phyloP scores from a whole-genome alignment of 2,888 invertebrate species.

The Limnephilus auricula region DNA sequence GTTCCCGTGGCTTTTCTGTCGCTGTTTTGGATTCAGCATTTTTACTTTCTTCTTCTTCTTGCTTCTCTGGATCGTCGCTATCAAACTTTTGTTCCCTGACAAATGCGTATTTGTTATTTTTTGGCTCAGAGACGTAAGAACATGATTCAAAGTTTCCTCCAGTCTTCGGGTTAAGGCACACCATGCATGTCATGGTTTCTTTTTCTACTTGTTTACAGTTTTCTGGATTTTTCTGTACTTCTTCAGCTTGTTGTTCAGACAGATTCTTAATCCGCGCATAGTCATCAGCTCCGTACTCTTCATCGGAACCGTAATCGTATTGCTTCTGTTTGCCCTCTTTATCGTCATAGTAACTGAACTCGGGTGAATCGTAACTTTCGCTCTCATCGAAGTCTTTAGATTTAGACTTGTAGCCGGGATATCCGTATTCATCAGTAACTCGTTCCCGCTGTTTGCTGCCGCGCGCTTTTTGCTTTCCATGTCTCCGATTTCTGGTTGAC shows the following conservation, averaged over 20 bases:
- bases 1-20: conserved; percentile 56
- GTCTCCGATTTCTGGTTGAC: conserved; percentile 69
- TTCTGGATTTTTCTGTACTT: conserved; percentile 80
- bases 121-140: conserved; percentile 85
- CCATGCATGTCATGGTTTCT: conserved; percentile 83
- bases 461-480: conserved; percentile 68
- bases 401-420: conserved; percentile 75
- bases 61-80: conserved; percentile 77
- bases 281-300: conserved; percentile 77
- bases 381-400: conserved; percentile 77
- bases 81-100: conserved; percentile 81
- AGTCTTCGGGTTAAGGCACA: conserved; percentile 86
- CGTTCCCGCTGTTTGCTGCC: conserved; percentile 67
- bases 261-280: conserved; percentile 79
- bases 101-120: conserved; percentile 84
- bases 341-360: conserved; percentile 72
- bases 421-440: conserved; percentile 75
- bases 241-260: conserved; percentile 80
- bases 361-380: conserved; percentile 71
- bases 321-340: conserved; percentile 72
- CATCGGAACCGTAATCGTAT: conserved; percentile 76
- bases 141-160: conserved; percentile 89
- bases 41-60: conserved; percentile 72
- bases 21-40: conserved; percentile 69
- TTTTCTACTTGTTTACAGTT: conserved; percentile 82